Conservation (phyloP, 2,888 invertebrate genomes). For the Andrena chrysosceles region DNA sequence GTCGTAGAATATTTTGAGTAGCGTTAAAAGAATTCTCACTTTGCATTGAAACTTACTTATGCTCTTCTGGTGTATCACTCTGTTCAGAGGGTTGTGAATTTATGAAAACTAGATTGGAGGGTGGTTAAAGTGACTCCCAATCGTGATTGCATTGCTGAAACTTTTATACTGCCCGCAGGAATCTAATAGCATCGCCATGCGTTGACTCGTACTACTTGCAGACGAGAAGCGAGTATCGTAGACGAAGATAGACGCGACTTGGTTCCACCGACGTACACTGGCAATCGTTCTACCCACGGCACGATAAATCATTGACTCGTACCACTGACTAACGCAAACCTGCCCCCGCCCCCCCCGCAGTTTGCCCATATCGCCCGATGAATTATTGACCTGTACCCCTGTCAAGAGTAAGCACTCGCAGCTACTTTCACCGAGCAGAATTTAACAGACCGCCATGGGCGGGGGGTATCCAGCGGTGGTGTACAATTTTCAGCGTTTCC, state of each 20-base stretch:
- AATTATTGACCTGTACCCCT: conserved; percentile 30
- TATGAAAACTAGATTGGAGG: background rate
- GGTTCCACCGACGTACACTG: conserved; percentile 3
- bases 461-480: background rate
- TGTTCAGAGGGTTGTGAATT: background rate
- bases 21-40: too few relatives aligned
- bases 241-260: background rate
- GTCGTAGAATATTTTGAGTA: too few relatives aligned
- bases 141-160: too few relatives aligned
- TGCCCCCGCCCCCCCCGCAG: background rate
- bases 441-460: background rate
- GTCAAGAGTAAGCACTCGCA: background rate
- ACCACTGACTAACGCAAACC: conserved; percentile 36
- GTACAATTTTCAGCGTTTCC: conserved; percentile 13
- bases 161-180: too few relatives aligned
- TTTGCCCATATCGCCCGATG: conserved; percentile 26
- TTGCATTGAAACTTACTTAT: too few relatives aligned
- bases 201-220: background rate
- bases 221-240: background rate
- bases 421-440: conserved; percentile 1
- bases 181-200: background rate
- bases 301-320: conserved; percentile 44
- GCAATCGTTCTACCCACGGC: background rate
- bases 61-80: too few relatives aligned
- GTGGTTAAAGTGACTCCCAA: too few relatives aligned